Evolutionary conservation across 2,888 invertebrate genomes (phyloP).

Genomic region (Neria commutata): DNA sequence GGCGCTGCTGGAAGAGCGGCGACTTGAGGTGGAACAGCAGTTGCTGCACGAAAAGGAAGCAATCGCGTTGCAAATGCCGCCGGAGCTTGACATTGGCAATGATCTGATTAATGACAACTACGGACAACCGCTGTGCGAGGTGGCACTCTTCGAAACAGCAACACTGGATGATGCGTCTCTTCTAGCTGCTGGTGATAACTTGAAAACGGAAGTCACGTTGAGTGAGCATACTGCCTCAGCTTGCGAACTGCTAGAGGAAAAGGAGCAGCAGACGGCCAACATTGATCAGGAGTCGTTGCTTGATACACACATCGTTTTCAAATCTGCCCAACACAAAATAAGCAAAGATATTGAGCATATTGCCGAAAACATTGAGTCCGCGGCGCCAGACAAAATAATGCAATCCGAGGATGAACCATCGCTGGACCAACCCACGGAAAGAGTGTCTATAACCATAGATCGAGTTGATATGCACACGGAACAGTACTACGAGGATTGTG

Average conservation of each 20-base stretch:
- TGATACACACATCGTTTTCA: constrained; percentile 25
- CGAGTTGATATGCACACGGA: too few relatives aligned
- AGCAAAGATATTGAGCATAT: neutral
- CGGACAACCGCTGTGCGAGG: constrained; percentile 22
- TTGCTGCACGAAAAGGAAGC: neutral
- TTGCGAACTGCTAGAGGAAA: neutral
- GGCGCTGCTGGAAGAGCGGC: constrained; percentile 32
- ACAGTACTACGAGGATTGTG: too few relatives aligned
- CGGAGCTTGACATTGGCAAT: constrained; percentile 28
- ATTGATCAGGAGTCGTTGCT: constrained; percentile 28
- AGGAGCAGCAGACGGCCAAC: neutral
- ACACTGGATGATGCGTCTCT: neutral
- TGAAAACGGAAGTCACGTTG: neutral
- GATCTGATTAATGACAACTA: constrained; percentile 34
- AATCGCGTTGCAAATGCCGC: constrained; percentile 13
- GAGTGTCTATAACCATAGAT: too few relatives aligned
- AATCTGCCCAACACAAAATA: neutral
- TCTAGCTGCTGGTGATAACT: neutral
- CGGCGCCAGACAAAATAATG: neutral
- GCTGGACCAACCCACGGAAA: constrained; percentile 4
- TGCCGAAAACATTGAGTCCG: neutral
- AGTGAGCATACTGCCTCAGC: too few relatives aligned
- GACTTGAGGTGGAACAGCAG: constrained; percentile 8
- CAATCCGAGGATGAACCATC: neutral
- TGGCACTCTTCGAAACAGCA: constrained; percentile 11